These are phyloP conservation scores for Tolmerus cingulatus DNA, from an alignment of 2,888 invertebrate species.

Conservation along the genomic window DNA sequence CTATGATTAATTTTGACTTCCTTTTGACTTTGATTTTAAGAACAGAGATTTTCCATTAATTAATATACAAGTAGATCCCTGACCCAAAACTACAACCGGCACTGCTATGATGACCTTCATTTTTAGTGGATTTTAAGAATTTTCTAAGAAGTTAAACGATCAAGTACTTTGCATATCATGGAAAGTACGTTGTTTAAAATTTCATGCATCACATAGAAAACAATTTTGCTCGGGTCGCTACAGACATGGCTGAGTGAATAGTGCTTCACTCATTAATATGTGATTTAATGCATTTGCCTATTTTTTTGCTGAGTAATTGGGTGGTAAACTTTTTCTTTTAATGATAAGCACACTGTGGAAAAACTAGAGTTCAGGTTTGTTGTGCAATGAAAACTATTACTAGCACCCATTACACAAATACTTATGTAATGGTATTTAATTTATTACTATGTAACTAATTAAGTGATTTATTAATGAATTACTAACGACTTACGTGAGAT, in stretches of 20 bases:
- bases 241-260: neutral
- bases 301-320: neutral
- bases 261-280: neutral
- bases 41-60: neutral
- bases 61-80: neutral
- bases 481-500: neutral
- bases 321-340: neutral
- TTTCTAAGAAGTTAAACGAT: neutral
- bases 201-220: neutral
- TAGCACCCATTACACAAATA: neutral
- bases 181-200: neutral
- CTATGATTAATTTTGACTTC: neutral
- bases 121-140: neutral
- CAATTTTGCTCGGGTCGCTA: neutral
- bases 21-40: neutral
- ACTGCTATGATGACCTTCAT: neutral
- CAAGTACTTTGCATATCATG: neutral
- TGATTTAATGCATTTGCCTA: neutral
- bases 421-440: neutral
- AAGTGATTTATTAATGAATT: neutral
- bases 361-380: neutral
- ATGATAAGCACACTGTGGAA: neutral
- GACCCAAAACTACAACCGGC: neutral
- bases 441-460: neutral
- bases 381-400: neutral